phyloP scores from a whole-genome alignment of 2,797 vertebrate genomes.

The Buceros bicornis region DNA sequence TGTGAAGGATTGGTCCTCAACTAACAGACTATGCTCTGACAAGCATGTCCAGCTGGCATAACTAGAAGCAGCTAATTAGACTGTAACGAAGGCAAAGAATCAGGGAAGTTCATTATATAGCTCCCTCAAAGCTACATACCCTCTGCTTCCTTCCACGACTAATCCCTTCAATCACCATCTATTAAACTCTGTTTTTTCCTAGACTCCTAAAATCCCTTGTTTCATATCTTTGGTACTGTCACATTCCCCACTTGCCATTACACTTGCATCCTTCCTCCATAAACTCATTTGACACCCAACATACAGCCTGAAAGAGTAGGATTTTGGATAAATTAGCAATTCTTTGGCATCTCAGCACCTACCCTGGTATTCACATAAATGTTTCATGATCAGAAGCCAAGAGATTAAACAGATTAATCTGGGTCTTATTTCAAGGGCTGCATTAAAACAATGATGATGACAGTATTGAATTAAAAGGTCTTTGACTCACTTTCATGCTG shows the following conservation, averaged over 20 bases:
- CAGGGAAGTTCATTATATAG: background rate
- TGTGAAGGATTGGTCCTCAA: background rate
- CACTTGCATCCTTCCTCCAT: background rate
- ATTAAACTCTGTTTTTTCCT: background rate
- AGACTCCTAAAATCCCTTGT: background rate
- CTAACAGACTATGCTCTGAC: background rate
- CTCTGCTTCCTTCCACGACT: background rate
- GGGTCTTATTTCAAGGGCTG: background rate
- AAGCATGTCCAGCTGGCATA: background rate
- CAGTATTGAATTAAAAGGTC: background rate
- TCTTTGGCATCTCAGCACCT: background rate
- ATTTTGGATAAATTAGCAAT: background rate
- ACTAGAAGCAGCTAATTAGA: background rate
- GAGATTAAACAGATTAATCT: background rate
- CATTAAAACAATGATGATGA: background rate
- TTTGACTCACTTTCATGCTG: background rate
- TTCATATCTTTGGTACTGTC: background rate
- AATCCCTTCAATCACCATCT: background rate
- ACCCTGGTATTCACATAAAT: background rate
- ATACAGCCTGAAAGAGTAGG: background rate
- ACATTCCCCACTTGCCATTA: background rate
- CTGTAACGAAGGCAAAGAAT: background rate
- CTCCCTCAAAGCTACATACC: background rate
- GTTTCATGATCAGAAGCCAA: background rate
- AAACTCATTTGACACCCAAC: background rate